Base-by-base conservation (phyloP, 2,797 vertebrate genomes). In the Malurus leucopterus region DNA sequence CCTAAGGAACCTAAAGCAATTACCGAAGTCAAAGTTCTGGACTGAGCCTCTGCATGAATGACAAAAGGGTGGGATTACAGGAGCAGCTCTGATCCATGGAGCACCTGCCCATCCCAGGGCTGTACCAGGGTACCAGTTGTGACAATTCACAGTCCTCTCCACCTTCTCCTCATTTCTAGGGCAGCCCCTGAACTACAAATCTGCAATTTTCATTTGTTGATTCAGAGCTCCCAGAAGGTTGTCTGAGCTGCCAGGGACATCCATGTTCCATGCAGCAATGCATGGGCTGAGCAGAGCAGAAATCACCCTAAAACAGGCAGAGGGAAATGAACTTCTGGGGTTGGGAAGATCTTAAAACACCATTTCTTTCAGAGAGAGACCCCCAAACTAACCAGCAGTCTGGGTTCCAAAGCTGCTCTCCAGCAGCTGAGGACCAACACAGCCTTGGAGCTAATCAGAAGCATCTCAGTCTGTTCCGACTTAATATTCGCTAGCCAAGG, bases 1-100 rank as follows among this genome's bases (percentile, higher is more conserved):
- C 36, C 36, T 36, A 36, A 36, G 11, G 36, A 36, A 36, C 36
- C 36, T 36, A 36, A 36, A 36, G 36, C 11, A 12, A 9, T 58
- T 59, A 12, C 2, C 15, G 21, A 68, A 71, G 22, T 38, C n/a
- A 41, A 44, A 69, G 36, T 22, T n/a, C 62, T 70, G 21, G 36
- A 6, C 13, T 14, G 38, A 70, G 19, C 6, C 36, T 65, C 23
- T 1, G 1, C 22, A n/a, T 36, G 3, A 11, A 21, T 29, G 34
- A 23, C 15, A n/a, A 21, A 70, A 38, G n/a, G 5, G 6, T 29
- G 30, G 40, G 64, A 73, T 70, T 55, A 20, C 7, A 3, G 34
- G 36, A 55, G 9, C 5, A 17, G 59, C 59, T 53, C 27, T 11
- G 41, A 15, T 49, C 34, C 54, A 11, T 0, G 0, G 65, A 51